Base-by-base conservation (phyloP, 2,113 vertebrate genomes). In the Drymodes brunneopygia region DNA sequence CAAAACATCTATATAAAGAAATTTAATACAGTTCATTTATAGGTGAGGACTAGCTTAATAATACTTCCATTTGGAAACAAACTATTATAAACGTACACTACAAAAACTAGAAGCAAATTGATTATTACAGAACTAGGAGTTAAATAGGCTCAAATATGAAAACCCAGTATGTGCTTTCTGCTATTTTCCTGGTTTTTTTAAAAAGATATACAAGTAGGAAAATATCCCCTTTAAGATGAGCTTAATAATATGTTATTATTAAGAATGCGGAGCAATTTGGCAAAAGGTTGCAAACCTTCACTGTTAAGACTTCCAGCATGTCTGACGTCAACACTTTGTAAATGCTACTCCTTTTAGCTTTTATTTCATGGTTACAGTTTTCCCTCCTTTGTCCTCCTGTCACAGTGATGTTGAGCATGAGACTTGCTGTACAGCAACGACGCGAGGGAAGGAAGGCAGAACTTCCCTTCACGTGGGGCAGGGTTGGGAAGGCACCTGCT, bases 381-480 rank as follows among this genome's bases (percentile, higher is more conserved):
- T 75, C 47, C 23, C 29, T 71, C 18, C 5, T 56, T 61, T 10
- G 4, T 14, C 24, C n/a, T 73, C 58, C 33, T 48, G 10, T 64
- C 0, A 0, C 45, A 72, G 44, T 38, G 19, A 72, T 2, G 2
- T 5, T 31, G 33, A 79, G 22, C 1, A 15, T 19, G 15, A 10
- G 15, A 6, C 4, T 75, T 88, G 20, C 19, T 64, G 38, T 70
- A 35, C 42, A 65, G 33, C 33, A 33, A 33, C 25, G 9, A 12
- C 16, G 12, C 9, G 40, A 58, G 13, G 10, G 53, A 27, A 45
- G 21, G 15, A 77, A 69, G 7, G 23, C 11, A 61, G 9, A 51
- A 47, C 5, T 13, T 9, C 29, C 5, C 44, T 10, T 60, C 5
- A 1, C 0, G 0, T 15, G 19, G 18, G 11, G 3, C 19, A 87